These are phyloP conservation scores for Coleophora deauratella DNA, from an alignment of 2,888 invertebrate genomes.

Conservation along the genomic window DNA sequence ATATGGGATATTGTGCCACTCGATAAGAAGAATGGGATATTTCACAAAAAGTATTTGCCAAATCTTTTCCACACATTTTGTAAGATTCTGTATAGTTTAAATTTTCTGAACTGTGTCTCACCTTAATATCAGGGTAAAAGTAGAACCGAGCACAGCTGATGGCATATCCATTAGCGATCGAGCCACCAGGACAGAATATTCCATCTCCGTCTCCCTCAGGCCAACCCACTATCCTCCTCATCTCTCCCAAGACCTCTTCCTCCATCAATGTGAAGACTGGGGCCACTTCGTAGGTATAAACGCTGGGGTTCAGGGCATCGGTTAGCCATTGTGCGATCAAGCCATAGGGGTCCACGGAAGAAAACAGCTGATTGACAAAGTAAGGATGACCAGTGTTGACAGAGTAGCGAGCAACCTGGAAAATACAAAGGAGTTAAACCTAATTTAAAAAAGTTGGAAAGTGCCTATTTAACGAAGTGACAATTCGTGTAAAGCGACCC, in stretches of 20 bases:
- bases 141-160: slow-evolving; percentile 87
- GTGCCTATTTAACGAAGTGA: no score
- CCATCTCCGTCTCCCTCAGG: slow-evolving; percentile 84
- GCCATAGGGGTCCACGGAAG: slow-evolving; percentile 88
- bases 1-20: no score
- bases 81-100: no score
- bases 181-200: slow-evolving; percentile 92
- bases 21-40: no score
- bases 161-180: slow-evolving; percentile 93
- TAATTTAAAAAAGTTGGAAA: no score
- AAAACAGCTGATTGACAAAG: slow-evolving; percentile 92
- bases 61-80: no score
- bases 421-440: neutral
- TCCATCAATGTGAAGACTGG: slow-evolving; percentile 93
- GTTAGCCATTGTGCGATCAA: slow-evolving; percentile 89
- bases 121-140: slow-evolving; percentile 83
- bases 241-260: slow-evolving; percentile 83
- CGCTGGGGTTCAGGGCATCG: slow-evolving; percentile 89
- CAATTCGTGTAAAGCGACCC: no score
- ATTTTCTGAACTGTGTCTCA: slow-evolving; percentile 29
- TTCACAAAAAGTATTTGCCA: no score
- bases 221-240: slow-evolving; percentile 86
- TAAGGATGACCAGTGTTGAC: slow-evolving; percentile 93
- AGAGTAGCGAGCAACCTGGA: slow-evolving; percentile 78
- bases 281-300: slow-evolving; percentile 92